These are phyloP conservation scores for Ligdia adustata DNA, from an alignment of 2,888 invertebrate genomes.

Conservation along the genomic window DNA sequence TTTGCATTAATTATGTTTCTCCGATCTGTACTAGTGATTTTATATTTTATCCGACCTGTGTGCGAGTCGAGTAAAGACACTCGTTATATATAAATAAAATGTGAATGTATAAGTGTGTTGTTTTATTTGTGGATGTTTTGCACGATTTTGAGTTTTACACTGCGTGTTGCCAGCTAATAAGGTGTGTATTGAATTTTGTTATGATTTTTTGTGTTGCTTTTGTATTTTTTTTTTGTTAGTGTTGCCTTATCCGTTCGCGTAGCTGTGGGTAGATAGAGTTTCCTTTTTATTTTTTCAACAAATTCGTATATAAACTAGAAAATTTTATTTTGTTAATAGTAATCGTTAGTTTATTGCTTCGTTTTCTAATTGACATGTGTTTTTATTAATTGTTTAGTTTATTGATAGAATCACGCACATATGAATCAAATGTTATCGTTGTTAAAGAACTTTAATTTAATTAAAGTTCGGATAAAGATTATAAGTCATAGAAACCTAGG, in stretches of 20 bases:
- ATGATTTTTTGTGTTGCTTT: not conserved
- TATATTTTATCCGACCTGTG: slow-evolving; percentile 7
- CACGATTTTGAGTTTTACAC: slow-evolving; percentile 37
- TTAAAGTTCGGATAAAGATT: too few relatives aligned
- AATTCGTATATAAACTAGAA: too few relatives aligned
- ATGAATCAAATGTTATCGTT: too few relatives aligned
- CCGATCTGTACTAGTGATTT: not conserved
- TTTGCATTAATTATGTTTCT: not conserved
- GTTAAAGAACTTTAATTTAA: too few relatives aligned
- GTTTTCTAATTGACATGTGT: too few relatives aligned
- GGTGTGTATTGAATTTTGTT: slow-evolving; percentile 41
- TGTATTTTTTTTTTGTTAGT: slow-evolving; percentile 4
- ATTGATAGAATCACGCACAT: too few relatives aligned
- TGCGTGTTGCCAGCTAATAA: slow-evolving; percentile 25
- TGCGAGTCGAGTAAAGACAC: slow-evolving; percentile 15
- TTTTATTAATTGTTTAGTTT: too few relatives aligned
- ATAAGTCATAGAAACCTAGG: too few relatives aligned
- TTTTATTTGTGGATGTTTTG: slow-evolving; percentile 40
- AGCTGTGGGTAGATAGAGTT: too few relatives aligned
- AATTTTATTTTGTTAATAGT: too few relatives aligned
- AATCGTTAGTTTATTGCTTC: too few relatives aligned
- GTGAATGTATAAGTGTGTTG: slow-evolving; percentile 38
- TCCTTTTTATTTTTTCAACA: too few relatives aligned
- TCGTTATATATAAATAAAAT: slow-evolving; percentile 34
- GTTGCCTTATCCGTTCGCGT: not conserved